Conservation (phyloP, 2,797 vertebrate species). For the Siniperca obscura region DNA sequence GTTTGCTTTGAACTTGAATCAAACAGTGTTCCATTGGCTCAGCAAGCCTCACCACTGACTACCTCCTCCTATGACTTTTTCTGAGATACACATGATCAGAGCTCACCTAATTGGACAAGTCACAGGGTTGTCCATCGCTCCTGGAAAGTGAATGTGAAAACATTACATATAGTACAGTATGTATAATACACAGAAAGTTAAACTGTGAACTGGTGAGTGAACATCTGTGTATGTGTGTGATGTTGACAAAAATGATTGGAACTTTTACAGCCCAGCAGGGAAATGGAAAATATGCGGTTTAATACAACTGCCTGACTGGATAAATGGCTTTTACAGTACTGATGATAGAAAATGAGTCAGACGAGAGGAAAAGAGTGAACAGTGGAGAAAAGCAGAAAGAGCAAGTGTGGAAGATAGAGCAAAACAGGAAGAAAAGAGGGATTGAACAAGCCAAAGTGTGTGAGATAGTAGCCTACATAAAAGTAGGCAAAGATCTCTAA, state of each 20-base stretch:
- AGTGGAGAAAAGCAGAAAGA: background rate
- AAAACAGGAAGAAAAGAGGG: slow-evolving; percentile 1
- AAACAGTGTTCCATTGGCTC: slow-evolving; percentile 40
- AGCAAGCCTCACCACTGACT: slow-evolving; percentile 30
- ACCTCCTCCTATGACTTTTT: slow-evolving; percentile 18
- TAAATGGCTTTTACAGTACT: slow-evolving; percentile 25
- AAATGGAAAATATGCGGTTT: slow-evolving; percentile 21
- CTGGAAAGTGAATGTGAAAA: background rate
- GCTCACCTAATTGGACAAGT: slow-evolving; percentile 23
- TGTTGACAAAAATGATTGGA: slow-evolving; percentile 25
- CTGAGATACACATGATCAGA: slow-evolving; percentile 27
- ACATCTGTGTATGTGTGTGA: slow-evolving; percentile 4
- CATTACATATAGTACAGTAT: background rate
- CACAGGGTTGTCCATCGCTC: background rate
- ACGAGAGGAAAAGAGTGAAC: background rate
- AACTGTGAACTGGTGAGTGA: background rate
- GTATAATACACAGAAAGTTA: background rate
- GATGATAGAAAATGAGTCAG: slow-evolving; percentile 26
- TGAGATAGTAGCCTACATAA: background rate
- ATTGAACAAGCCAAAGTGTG: background rate
- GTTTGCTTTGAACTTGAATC: slow-evolving; percentile 54
- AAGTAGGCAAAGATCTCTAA: background rate
- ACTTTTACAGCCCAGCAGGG: slow-evolving; percentile 22
- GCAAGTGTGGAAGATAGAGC: background rate
- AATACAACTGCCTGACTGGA: slow-evolving; percentile 16